phyloP scores from a whole-genome alignment of 2,888 invertebrate species.

The Cephus rjabovi region DNA sequence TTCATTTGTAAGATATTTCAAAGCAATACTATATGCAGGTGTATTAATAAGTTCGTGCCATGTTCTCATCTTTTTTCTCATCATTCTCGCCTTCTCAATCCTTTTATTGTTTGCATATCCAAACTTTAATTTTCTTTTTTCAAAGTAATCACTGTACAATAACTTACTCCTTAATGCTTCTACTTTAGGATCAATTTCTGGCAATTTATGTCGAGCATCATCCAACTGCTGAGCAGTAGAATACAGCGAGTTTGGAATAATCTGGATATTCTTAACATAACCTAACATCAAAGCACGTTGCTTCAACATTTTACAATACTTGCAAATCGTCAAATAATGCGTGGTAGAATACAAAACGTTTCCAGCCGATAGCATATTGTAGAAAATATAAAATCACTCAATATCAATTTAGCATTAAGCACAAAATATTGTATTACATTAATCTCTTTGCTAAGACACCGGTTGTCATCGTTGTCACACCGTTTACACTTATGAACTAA shows the following conservation, averaged over 20 bases:
- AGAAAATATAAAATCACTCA: not conserved
- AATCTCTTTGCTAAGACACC: not conserved
- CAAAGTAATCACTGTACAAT: slow-evolving; percentile 63
- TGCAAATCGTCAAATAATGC: not conserved
- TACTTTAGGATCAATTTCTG: slow-evolving; percentile 37
- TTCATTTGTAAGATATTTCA: slow-evolving; percentile 69
- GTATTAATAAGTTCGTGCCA: slow-evolving; percentile 47
- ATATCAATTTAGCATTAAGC: not conserved
- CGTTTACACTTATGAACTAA: not conserved
- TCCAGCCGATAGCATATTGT: not conserved
- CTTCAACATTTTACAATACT: not conserved
- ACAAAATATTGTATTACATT: not conserved
- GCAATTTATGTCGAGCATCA: slow-evolving; percentile 30
- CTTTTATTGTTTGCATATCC: slow-evolving; percentile 39
- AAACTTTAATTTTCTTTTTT: slow-evolving; percentile 44
- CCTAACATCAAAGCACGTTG: slow-evolving; percentile 65
- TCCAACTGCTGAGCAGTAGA: slow-evolving; percentile 48
- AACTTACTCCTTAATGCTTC: slow-evolving; percentile 57
- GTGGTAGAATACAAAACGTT: not conserved
- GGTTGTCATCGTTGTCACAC: not conserved
- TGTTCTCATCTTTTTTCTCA: slow-evolving; percentile 38
- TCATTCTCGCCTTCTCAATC: slow-evolving; percentile 26
- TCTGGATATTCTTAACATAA: slow-evolving; percentile 48
- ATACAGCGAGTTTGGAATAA: slow-evolving; percentile 38
- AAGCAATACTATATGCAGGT: slow-evolving; percentile 69